Conservation (phyloP, 2,113 vertebrate genomes). For the Petroica traversi region DNA sequence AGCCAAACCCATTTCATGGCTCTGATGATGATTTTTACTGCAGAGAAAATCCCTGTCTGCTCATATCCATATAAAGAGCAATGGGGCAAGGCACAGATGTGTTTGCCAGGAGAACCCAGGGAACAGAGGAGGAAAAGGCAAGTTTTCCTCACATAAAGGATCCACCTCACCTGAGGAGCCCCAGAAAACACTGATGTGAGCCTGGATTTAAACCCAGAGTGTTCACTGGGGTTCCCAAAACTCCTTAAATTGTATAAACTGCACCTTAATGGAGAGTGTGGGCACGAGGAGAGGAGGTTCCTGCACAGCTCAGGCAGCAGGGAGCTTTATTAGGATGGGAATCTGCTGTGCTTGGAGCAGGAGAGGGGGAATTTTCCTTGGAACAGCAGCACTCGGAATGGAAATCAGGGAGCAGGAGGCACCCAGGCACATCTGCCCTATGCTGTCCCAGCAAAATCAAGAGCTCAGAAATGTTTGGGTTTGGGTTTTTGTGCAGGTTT, state of each 20-base stretch:
- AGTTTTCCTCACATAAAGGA: background rate
- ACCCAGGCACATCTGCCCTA: background rate
- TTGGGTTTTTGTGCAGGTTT: background rate
- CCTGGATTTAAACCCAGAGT: background rate
- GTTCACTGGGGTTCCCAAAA: background rate
- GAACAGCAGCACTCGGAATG: background rate
- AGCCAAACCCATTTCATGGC: background rate
- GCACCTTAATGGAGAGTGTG: background rate
- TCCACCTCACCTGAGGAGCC: background rate
- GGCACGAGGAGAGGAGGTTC: background rate
- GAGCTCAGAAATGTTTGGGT: background rate
- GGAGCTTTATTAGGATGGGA: background rate
- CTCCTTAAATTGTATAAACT: background rate
- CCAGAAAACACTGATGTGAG: background rate
- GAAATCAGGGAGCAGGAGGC: background rate
- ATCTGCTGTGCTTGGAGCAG: background rate
- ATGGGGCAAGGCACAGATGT: background rate
- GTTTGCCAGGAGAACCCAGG: background rate
- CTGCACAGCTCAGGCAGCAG: background rate
- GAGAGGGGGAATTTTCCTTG: background rate
- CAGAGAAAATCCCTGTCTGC: background rate
- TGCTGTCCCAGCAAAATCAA: background rate
- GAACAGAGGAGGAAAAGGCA: too few relatives aligned
- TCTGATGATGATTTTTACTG: background rate
- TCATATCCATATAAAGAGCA: background rate